Base-by-base conservation (phyloP, 2,888 invertebrate genomes). In the Tetheella fluctuosa region DNA sequence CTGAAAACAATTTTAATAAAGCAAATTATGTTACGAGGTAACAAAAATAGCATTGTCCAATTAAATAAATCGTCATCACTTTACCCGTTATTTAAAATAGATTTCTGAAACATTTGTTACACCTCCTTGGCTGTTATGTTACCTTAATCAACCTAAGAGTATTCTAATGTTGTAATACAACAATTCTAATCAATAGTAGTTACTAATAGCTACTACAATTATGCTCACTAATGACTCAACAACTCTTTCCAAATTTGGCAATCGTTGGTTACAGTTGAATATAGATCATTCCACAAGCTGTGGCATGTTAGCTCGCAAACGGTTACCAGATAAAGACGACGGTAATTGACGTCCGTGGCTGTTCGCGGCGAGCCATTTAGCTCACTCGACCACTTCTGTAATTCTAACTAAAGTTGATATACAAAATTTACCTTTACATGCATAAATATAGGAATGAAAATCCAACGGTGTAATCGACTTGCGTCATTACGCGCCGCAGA, bases 341-440 rank as follows among this genome's bases (percentile, higher is more conserved):
- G 71, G 79, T 90, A 91, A 92, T 91, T 91, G 90, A 89, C 86
- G 88, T 84, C 81, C 81, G 80, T 83, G 80, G 78, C 79, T 81
- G 83, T 75, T 75, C 70, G 77, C 77, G 76, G 76, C 75, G 70
- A 83, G 80, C 85, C 84, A 89, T 89, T 88, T 84, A 86, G 82
- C 81, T 84, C 84, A 83, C 81, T 80, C 81, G 79, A 81, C 81
- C 81, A 84, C 83, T 88, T 83, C 76, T 81, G 76, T 80, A 74
- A 72, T 76, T 70, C 68, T 64, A 61, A 69, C 60, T 37, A 53
- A 5, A 2, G 2, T 54, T 1, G 30, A 15, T 67, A 72, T 57
- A 23, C 63, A 13, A 86, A 75, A 76, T 23, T 42, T 48, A n/a
- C 74, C 76, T 64, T 58, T 77, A 80, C 20, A 0, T 0, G 0